A percentile compares a stretch with the other conserved stretches of the same genome.
Evolutionary conservation across 2,797 vertebrate species (phyloP).

Genomic region (Sebastes miniatus): DNA sequence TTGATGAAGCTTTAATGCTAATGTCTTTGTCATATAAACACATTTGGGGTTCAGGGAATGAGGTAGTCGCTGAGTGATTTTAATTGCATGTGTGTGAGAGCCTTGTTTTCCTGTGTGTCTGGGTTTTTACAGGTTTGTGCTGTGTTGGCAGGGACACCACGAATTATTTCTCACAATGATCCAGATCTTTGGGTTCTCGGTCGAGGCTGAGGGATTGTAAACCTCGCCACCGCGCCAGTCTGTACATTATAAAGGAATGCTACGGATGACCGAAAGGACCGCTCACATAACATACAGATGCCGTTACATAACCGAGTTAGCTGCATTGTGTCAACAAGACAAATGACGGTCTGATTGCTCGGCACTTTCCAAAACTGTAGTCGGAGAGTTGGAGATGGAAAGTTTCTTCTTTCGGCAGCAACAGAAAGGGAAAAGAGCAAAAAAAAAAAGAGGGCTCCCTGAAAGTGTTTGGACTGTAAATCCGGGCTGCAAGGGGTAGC

Average conservation of each 20-base stretch:
- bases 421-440: slow-evolving; percentile 42
- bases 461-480: slow-evolving; percentile 70
- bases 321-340: slow-evolving; percentile 66
- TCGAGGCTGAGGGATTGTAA: slow-evolving; percentile 11
- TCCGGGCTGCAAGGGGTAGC: slow-evolving; percentile 48
- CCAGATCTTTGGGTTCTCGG: slow-evolving; percentile 1
- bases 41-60: slow-evolving; percentile 58
- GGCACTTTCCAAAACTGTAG: slow-evolving; percentile 27
- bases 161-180: slow-evolving; percentile 41
- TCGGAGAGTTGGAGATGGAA: slow-evolving; percentile 11
- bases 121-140: slow-evolving; percentile 53
- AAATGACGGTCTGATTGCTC: slow-evolving; percentile 54
- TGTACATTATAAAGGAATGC: slow-evolving; percentile 51
- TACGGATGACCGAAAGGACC: slow-evolving; percentile 37
- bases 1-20: slow-evolving; percentile 71
- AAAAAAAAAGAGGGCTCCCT: slow-evolving; percentile 43
- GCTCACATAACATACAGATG: slow-evolving; percentile 62
- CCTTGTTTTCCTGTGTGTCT: slow-evolving; percentile 32
- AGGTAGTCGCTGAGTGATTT: slow-evolving; percentile 67
- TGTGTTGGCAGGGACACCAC: slow-evolving; percentile 9
- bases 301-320: slow-evolving; percentile 63
- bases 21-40: slow-evolving; percentile 78
- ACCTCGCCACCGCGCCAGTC: slow-evolving; percentile 10
- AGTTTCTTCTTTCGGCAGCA: slow-evolving; percentile 29
- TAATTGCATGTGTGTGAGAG: slow-evolving; percentile 63